These are phyloP conservation scores for Drosophila persimilis DNA, from an alignment of 1,140 invertebrate genomes.

Conservation along the genomic window DNA sequence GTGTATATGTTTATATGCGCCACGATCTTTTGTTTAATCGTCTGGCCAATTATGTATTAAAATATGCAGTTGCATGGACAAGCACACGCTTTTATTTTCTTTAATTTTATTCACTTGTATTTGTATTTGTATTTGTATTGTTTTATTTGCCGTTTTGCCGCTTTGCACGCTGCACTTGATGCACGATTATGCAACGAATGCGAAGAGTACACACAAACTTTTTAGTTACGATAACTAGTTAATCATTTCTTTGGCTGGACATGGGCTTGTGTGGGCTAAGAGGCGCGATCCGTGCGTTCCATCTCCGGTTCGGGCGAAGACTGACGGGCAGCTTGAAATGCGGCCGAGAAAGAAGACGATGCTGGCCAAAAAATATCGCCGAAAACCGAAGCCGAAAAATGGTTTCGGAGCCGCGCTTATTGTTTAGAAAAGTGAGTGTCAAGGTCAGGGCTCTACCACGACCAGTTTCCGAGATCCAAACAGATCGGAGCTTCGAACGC, in stretches of 20 bases:
- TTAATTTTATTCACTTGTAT: slow-evolving; percentile 6
- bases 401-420: slow-evolving; percentile 38
- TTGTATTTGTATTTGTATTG: slow-evolving; percentile 2
- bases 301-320: slow-evolving; percentile 71
- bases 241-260: slow-evolving; percentile 4
- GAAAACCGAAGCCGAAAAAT: slow-evolving; percentile 3
- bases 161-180: slow-evolving; percentile 65
- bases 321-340: slow-evolving; percentile 57
- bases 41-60: slow-evolving; percentile 69
- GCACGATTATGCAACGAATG: slow-evolving; percentile 51
- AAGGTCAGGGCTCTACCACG: slow-evolving; percentile 64
- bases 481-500: slow-evolving; percentile 20
- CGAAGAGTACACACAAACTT: slow-evolving; percentile 11
- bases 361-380: slow-evolving; percentile 52
- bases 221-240: slow-evolving; percentile 2
- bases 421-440: slow-evolving; percentile 82
- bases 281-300: slow-evolving; percentile 48
- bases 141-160: slow-evolving; percentile 22
- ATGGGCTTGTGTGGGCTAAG: slow-evolving; percentile 2
- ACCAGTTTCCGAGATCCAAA: slow-evolving; percentile 52
- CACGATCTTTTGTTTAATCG: slow-evolving; percentile 23
- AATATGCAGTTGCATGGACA: slow-evolving; percentile 66
- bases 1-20: slow-evolving; percentile 17
- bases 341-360: slow-evolving; percentile 80
- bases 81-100: slow-evolving; percentile 38